Conservation (phyloP, 2,113 vertebrate species). For the Syngnathus floridae region DNA sequence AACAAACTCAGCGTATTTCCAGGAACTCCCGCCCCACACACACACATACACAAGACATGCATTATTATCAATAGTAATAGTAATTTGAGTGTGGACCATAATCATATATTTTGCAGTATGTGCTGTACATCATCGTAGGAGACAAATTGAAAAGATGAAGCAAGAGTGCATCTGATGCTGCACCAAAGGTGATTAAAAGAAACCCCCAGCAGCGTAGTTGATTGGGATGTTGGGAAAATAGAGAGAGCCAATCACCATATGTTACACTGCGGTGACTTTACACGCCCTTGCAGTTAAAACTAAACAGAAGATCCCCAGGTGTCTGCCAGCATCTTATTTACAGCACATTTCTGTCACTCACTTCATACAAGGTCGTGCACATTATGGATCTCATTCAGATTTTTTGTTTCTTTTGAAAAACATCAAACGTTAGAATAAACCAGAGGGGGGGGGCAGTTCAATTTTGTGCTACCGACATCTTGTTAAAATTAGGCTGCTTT, state of each 20-base stretch:
- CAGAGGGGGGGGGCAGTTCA: no score
- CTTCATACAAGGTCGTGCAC: slow-evolving; percentile 14
- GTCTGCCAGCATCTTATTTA: slow-evolving; percentile 26
- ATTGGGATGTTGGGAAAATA: slow-evolving; percentile 36
- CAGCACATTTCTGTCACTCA: slow-evolving; percentile 28
- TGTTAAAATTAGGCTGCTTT: no score
- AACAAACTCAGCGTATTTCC: no score
- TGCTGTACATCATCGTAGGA: slow-evolving; percentile 5
- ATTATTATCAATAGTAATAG: neutral
- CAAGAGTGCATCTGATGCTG: slow-evolving; percentile 13
- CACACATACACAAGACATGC: no score
- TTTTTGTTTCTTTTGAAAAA: no score
- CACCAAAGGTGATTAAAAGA: slow-evolving; percentile 60
- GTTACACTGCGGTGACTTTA: slow-evolving; percentile 49
- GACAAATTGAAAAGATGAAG: neutral
- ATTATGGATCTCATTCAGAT: neutral
- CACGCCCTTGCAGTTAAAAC: slow-evolving; percentile 45
- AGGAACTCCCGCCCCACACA: no score
- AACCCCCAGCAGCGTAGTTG: slow-evolving; percentile 47
- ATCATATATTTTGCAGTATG: slow-evolving; percentile 5
- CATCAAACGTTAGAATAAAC: no score
- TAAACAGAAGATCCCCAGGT: slow-evolving; percentile 31
- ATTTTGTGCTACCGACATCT: no score
- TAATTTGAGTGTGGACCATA: slow-evolving; percentile 2
- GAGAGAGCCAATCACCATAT: slow-evolving; percentile 52